phyloP scores from a whole-genome alignment of 2,888 invertebrate genomes.

The Stenodema calcarata region DNA sequence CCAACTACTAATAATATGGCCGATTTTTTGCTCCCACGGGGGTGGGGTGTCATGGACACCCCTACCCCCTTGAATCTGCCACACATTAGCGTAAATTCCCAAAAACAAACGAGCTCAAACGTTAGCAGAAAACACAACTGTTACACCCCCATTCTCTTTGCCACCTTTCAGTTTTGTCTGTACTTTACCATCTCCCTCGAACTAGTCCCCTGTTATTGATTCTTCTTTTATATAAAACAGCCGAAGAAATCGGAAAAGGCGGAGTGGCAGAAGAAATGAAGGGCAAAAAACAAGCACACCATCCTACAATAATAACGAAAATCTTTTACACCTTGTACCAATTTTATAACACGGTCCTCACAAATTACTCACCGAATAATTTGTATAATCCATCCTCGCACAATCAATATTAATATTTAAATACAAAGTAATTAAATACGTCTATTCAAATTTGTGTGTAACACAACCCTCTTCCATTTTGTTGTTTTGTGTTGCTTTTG shows the following conservation, averaged over 20 bases:
- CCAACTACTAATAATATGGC: too few species aligned
- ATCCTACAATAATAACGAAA: conserved; percentile 14
- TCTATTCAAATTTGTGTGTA: conserved; percentile 34
- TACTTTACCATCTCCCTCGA: background rate
- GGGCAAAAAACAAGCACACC: conserved; percentile 19
- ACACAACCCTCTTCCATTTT: background rate
- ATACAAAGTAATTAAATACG: conserved; percentile 10
- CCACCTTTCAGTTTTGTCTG: background rate
- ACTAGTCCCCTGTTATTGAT: conserved; percentile 40
- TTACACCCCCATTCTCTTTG: too few species aligned
- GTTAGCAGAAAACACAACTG: too few species aligned
- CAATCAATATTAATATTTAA: conserved; percentile 23
- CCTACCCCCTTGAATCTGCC: too few species aligned
- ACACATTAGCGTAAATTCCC: too few species aligned
- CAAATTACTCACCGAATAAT: background rate
- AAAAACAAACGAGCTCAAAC: too few species aligned
- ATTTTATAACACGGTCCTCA: conserved; percentile 13
- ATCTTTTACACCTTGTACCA: conserved; percentile 1
- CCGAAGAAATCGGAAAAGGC: conserved; percentile 79
- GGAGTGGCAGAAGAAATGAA: conserved; percentile 73
- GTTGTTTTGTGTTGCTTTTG: conserved; percentile 37
- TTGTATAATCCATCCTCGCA: conserved; percentile 18
- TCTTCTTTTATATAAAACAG: conserved; percentile 64
- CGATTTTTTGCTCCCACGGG: too few species aligned
- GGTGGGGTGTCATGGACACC: too few species aligned